Base-by-base conservation (phyloP, 2,797 vertebrate species). In the Enteromius argenteus region DNA sequence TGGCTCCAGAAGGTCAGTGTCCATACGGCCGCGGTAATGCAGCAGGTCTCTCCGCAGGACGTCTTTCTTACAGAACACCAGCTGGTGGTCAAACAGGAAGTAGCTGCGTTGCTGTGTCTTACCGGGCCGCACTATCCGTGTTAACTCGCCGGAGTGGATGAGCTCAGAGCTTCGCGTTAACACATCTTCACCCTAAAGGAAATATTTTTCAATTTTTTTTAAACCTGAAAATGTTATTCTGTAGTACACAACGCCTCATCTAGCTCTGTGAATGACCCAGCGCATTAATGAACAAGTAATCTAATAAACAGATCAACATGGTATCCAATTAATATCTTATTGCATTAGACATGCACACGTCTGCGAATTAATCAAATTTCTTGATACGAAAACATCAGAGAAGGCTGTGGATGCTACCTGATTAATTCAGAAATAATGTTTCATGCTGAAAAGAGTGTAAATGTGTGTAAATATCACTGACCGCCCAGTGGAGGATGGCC, bases 61-160 rank as follows among this genome's bases (percentile, higher is more conserved):
- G 76, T 99, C 98, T 89, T 99, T 99, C 91, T 98, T 99, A 90
- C 98, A 99, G 91, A 96, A 97, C 53, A 99, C 96, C 84, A 99
- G 91, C 90, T 99, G 98, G 91, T 99, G 98, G 94, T 99, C 98
- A 51, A 99, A 99, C 72, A 99, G 95, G 92, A 99, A 99, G 94
- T 97, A 98, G 79, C 94, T 97, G 90, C 98, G 97, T 90, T 98
- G 98, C 89, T 99, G 98, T 87, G 95, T 97, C 93, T 96, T 98
- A 84, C 98, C 96, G 62, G 97, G 96, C 80, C 94, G 96, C 17
- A 96, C 92, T 77, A 97, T 81, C 81, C 94, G 96, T 53, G 95
- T 97, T 91, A 99, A 91, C 84, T 99, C 98, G 7, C 98, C 98
- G 0, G 97, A 98, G 89, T 99, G 97, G 92, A 99, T 98, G 84